Evolutionary conservation across 2,113 vertebrate species (phyloP), one percentile per base, ranked within the genome.

Genomic region (Corythoichthys intestinalis): DNA sequence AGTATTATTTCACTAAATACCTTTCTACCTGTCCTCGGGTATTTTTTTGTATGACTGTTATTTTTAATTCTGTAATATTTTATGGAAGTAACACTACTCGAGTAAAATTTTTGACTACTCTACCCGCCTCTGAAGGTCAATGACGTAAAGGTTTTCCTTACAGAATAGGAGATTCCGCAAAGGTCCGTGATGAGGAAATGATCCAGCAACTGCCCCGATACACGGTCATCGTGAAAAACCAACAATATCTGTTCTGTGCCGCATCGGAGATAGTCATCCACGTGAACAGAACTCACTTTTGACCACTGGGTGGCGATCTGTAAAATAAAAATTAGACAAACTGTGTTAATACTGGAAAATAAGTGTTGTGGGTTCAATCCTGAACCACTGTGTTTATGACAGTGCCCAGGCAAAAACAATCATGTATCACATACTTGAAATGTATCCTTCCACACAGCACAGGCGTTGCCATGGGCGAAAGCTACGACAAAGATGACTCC

Each of bases 201-300:
- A 66, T 84, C 85, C 68, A 91, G 56, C 2, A 56, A 57, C 0
- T 87, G 74, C 58, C 84, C 81, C 61, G 70, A 63, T 50, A 65
- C 80, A n/a, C 48, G 52, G 2, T 75, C 70, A 63, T 93, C 87
- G 56, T 91, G 80, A 82, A 94, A 94, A 85, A 96, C 39, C 37
- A 98, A 56, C 37, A 99, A 79, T 48, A 97, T 84, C 87, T 99
- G 97, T 48, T 98, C 95, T 28, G 86, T 93, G 78, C 97, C 97
- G 86, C 67, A 90, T 74, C 93, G 89, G 80, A 93, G 41, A 72
- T 97, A 98, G 76, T 99, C 96, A 77, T 96, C 95, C 65, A 96
- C 87, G 20, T 94, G 87, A 39, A 94, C 66, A 13, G 90, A 90
- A 50, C 64, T 81, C 73, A 96, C 86, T 2, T 84, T 77, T 67